A percentile compares a stretch with the other conserved stretches of the same genome.
Evolutionary conservation across 2,888 invertebrate genomes (phyloP).

Genomic region (Eupithecia dodoneata): DNA sequence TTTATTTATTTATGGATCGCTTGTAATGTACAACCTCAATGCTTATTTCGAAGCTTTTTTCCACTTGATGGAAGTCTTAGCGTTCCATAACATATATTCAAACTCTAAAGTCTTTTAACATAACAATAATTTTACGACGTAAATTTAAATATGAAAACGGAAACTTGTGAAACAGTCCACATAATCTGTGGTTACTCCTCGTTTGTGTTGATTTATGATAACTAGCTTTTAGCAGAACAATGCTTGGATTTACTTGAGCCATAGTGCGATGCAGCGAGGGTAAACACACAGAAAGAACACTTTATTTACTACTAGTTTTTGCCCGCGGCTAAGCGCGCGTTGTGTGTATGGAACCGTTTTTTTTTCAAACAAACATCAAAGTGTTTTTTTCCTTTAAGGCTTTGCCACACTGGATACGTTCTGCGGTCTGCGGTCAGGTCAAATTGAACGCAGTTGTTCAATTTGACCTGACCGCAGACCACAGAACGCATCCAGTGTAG

Average conservation of each 20-base stretch:
- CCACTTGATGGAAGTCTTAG: not conserved
- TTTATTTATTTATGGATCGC: too few species aligned
- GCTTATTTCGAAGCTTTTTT: not conserved
- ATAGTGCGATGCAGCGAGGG: conserved; percentile 10
- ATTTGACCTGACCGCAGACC: too few species aligned
- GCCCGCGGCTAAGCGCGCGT: too few species aligned
- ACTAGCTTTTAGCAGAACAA: conserved; percentile 37
- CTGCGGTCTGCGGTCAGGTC: too few species aligned
- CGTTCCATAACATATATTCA: not conserved
- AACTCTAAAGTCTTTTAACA: conserved; percentile 14
- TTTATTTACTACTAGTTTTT: not conserved
- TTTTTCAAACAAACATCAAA: too few species aligned
- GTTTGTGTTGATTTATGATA: conserved; percentile 35
- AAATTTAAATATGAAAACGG: conserved; percentile 34
- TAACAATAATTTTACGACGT: conserved; percentile 21
- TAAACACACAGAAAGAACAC: not conserved
- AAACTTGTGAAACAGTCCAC: conserved; percentile 13
- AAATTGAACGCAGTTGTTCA: too few species aligned
- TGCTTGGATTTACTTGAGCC: conserved; percentile 23
- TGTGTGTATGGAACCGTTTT: too few species aligned
- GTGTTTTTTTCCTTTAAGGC: too few species aligned
- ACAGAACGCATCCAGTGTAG: too few species aligned
- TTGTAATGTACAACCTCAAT: too few species aligned
- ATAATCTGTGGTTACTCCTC: conserved; percentile 27
- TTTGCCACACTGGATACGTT: too few species aligned